Conservation (phyloP, 2,113 vertebrate species). For the Varanus komodoensis region DNA sequence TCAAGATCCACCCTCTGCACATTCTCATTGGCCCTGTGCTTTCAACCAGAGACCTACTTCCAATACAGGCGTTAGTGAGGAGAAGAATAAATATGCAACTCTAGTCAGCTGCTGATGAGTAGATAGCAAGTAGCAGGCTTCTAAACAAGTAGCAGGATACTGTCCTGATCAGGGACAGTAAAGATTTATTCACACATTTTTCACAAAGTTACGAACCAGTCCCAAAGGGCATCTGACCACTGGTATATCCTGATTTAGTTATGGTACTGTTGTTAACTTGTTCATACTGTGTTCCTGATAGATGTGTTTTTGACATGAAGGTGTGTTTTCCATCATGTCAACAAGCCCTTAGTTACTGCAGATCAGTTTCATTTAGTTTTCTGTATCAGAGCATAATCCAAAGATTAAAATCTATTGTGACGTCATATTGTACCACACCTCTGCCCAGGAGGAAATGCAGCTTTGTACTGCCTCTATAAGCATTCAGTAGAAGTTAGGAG, state of each 20-base stretch:
- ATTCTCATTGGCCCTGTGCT: conserved; percentile 42
- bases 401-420: not conserved
- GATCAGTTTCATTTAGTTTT: not conserved
- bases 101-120: not conserved
- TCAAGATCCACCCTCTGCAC: too few species aligned
- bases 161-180: not conserved
- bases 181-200: not conserved
- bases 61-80: too few species aligned
- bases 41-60: not conserved
- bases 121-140: not conserved
- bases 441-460: not conserved
- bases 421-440: not conserved
- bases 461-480: not conserved
- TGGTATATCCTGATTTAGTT: too few species aligned
- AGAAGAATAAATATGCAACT: not conserved
- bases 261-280: too few species aligned
- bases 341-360: not conserved
- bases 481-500: not conserved
- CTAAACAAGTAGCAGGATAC: not conserved
- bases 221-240: too few species aligned
- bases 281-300: not conserved
- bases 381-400: not conserved
- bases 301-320: not conserved
- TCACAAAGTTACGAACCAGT: not conserved
- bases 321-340: not conserved